Conservation (phyloP, 1,140 invertebrate species). For the Drosophila saltans region DNA sequence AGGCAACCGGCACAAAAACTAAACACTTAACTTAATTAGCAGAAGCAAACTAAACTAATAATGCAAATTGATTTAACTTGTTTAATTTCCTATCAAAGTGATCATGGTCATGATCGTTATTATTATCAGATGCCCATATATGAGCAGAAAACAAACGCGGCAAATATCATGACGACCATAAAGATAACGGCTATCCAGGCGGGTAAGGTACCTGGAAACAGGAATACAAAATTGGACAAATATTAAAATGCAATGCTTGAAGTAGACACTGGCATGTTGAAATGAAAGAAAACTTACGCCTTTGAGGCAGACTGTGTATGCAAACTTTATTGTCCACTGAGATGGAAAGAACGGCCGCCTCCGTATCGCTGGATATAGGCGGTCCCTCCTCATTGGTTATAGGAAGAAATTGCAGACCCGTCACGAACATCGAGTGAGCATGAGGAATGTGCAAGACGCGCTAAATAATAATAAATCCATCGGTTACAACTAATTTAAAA, state of each 20-base stretch:
- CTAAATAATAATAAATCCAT: conserved; percentile 84
- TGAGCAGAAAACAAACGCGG: conserved; percentile 91
- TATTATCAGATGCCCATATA: conserved; percentile 89
- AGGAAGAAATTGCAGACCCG: conserved; percentile 94
- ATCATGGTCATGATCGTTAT: background rate
- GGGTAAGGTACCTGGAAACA: conserved; percentile 88
- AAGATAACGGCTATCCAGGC: conserved; percentile 90
- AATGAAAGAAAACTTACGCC: conserved; percentile 86
- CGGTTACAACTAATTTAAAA: background rate
- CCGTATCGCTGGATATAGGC: conserved; percentile 88
- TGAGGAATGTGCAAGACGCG: conserved; percentile 90
- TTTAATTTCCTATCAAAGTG: conserved; percentile 17
- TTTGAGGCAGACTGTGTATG: conserved; percentile 93
- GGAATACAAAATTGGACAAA: conserved; percentile 29
- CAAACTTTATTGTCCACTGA: conserved; percentile 97
- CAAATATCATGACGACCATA: conserved; percentile 89
- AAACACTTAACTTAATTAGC: conserved; percentile 73
- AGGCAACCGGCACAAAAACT: conserved; percentile 59
- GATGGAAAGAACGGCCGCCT: conserved; percentile 95
- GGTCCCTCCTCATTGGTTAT: conserved; percentile 86
- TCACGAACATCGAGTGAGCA: conserved; percentile 97
- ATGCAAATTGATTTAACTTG: conserved; percentile 58
- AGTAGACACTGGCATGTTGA: too few relatives aligned
- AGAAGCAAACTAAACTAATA: conserved; percentile 63
- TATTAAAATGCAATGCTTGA: background rate